phyloP scores from a whole-genome alignment of 2,888 invertebrate species.

The Brachypalpus laphriformis region DNA sequence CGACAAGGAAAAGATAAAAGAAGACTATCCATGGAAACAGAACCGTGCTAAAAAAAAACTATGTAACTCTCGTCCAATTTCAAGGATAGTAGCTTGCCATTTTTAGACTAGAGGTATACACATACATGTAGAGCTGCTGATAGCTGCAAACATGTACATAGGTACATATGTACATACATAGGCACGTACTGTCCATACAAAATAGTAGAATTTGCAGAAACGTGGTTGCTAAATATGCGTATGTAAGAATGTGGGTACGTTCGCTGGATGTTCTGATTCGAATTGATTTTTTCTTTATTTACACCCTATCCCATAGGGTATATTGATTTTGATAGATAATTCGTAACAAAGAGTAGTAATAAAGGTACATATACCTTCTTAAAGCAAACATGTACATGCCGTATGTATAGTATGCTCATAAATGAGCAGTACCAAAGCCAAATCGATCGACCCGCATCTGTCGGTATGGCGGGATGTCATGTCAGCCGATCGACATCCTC shows the following conservation, averaged over 20 bases:
- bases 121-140: slow-evolving; percentile 34
- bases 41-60: slow-evolving; percentile 11
- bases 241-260: slow-evolving; percentile 75
- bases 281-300: slow-evolving; percentile 74
- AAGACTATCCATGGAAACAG: background rate
- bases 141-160: background rate
- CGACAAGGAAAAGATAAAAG: background rate
- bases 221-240: slow-evolving; percentile 43
- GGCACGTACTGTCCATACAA: slow-evolving; percentile 2
- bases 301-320: no score
- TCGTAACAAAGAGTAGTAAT: no score
- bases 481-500: no score
- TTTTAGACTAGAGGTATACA: slow-evolving; percentile 17
- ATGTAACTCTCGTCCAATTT: slow-evolving; percentile 40
- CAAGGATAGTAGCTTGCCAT: slow-evolving; percentile 29
- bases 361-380: no score
- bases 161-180: background rate
- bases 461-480: no score
- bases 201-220: slow-evolving; percentile 48
- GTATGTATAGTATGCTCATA: no score
- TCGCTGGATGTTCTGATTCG: slow-evolving; percentile 82
- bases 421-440: no score
- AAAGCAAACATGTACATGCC: no score
- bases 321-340: no score
- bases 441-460: no score